Conservation (phyloP, 2,888 invertebrate species). For the Drosophila mulleri region DNA sequence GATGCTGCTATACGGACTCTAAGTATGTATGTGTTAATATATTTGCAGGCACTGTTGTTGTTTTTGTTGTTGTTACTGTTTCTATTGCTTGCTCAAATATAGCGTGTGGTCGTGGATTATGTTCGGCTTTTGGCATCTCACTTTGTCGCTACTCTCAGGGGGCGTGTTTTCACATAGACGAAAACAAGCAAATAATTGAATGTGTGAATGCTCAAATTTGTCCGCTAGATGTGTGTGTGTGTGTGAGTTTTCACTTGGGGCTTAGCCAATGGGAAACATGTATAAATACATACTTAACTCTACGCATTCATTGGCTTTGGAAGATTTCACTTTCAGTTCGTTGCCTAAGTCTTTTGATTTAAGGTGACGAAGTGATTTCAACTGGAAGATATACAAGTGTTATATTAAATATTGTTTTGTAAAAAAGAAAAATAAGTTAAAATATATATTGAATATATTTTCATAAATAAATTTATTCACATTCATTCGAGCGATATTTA, state of each 20-base stretch:
- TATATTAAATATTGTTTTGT: background rate
- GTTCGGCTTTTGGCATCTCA: constrained; percentile 68
- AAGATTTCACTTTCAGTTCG: constrained; percentile 58
- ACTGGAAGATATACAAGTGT: background rate
- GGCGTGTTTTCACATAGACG: constrained; percentile 62
- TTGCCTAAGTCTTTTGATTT: constrained; percentile 49
- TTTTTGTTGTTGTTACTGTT: constrained; percentile 9
- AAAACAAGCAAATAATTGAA: constrained; percentile 28
- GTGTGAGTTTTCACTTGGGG: constrained; percentile 29
- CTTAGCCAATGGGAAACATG: constrained; percentile 60
- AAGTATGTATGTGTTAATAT: constrained; percentile 14
- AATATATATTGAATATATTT: too few relatives aligned
- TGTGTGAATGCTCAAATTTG: constrained; percentile 50
- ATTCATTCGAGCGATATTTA: background rate
- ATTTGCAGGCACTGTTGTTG: constrained; percentile 27
- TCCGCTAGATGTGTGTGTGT: constrained; percentile 6
- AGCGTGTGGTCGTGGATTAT: constrained; percentile 64
- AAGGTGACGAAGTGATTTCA: too few relatives aligned
- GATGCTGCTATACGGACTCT: constrained; percentile 22
- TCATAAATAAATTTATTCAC: background rate
- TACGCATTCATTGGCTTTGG: constrained; percentile 17
- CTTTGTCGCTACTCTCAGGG: constrained; percentile 69
- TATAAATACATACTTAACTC: constrained; percentile 36
- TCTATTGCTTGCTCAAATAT: constrained; percentile 52
- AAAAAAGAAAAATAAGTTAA: background rate